Percentiles rank a stretch among this genome's conserved stretches.
These are phyloP conservation scores for Choloepus hoffmanni DNA, from an alignment of 2,113 vertebrate species.

Conservation along the genomic window DNA sequence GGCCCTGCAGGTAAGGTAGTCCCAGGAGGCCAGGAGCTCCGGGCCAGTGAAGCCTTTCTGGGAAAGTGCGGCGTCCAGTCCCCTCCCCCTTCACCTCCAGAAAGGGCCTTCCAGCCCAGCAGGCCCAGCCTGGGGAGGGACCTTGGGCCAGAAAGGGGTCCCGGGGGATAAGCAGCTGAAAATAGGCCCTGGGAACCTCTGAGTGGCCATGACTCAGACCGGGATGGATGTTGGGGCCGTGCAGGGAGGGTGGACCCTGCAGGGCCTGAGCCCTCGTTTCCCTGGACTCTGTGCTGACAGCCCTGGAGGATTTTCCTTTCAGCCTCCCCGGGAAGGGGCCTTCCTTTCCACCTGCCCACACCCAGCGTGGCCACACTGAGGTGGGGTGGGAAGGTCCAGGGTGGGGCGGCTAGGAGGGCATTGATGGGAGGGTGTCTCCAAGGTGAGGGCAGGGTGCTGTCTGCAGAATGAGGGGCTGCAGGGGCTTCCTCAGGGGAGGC, in stretches of 20 bases:
- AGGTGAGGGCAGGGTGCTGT: neutral
- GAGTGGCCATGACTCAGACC: neutral
- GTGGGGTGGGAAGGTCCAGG: neutral
- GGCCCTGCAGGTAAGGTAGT: too few relatives aligned
- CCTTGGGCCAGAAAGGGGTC: slow-evolving; percentile 57
- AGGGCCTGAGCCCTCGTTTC: neutral
- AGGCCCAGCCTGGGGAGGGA: neutral
- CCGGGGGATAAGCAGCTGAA: slow-evolving; percentile 71
- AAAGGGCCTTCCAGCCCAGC: neutral
- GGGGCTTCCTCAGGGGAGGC: too few relatives aligned
- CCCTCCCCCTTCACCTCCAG: neutral
- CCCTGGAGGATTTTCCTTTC: too few relatives aligned
- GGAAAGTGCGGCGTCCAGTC: neutral
- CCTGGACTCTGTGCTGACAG: neutral
- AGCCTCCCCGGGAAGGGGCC: neutral
- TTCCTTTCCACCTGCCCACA: neutral
- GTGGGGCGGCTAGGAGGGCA: neutral
- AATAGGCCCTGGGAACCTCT: slow-evolving; percentile 81
- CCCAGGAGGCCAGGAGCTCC: neutral
- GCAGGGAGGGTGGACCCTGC: accelerated
- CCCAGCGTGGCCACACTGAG: neutral
- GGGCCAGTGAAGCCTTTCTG: neutral
- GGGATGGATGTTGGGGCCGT: too few relatives aligned
- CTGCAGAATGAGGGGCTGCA: too few relatives aligned
- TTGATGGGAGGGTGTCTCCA: neutral